phyloP scores from a whole-genome alignment of 2,797 vertebrate species.

The Thamnophis elegans region DNA sequence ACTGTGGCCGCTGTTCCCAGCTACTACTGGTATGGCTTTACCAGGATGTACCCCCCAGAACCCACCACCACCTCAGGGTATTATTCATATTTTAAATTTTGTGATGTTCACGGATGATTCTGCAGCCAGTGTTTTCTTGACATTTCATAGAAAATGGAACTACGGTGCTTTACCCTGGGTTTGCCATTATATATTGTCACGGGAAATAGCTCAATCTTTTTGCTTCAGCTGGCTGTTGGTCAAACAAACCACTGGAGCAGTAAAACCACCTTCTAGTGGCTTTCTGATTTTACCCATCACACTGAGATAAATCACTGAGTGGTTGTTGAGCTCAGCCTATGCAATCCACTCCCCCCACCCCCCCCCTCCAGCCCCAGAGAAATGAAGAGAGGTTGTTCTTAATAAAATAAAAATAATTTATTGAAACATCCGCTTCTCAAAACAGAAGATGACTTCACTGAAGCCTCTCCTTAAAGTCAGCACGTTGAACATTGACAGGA shows the following conservation, averaged over 20 bases:
- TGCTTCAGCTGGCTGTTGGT: neutral
- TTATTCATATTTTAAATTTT: neutral
- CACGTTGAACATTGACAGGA: constrained; percentile 41
- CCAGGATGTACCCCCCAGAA: no score
- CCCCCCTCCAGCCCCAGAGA: fast-evolving
- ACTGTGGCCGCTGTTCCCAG: no score
- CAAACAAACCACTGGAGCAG: neutral
- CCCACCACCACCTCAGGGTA: neutral
- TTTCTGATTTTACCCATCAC: neutral
- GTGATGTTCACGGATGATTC: neutral
- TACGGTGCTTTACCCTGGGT: neutral
- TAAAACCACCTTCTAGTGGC: neutral
- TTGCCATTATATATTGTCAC: no score
- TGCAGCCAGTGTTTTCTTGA: neutral
- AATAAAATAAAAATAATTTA: constrained; percentile 75
- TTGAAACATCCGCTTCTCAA: constrained; percentile 63
- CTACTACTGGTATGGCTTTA: no score
- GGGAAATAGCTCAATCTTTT: neutral
- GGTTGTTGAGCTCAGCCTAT: neutral
- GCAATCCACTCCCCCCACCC: neutral
- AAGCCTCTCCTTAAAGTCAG: constrained; percentile 67
- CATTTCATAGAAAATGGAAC: neutral
- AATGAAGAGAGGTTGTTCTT: neutral
- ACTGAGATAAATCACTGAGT: neutral
- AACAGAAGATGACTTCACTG: constrained; percentile 61